Percentiles rank a stretch among this genome's conserved stretches.
These are phyloP conservation scores for Dolomedes plantarius DNA, from an alignment of 2,888 invertebrate species.

Conservation along the genomic window DNA sequence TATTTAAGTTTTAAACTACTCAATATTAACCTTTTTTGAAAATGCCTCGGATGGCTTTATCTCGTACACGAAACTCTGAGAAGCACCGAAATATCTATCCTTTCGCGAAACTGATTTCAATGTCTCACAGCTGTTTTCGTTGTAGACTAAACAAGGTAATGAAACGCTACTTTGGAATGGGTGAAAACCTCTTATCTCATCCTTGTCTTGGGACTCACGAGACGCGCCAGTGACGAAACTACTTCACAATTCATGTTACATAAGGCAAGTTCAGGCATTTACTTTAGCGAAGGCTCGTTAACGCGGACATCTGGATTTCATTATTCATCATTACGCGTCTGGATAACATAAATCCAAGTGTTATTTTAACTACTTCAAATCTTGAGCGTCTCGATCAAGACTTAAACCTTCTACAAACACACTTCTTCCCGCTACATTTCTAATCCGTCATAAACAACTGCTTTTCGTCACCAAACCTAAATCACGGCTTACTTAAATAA, in stretches of 20 bases:
- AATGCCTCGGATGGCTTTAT: no score
- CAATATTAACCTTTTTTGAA: no score
- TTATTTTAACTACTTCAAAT: no score
- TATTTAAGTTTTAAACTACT: no score
- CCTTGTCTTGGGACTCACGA: not conserved
- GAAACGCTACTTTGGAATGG: no score
- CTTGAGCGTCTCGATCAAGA: not conserved
- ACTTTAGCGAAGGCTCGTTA: not conserved
- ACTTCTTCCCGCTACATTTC: not conserved
- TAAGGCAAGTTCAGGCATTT: no score
- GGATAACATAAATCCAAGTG: not conserved
- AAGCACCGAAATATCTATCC: no score
- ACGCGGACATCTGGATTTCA: not conserved
- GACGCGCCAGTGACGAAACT: not conserved
- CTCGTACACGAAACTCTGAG: no score
- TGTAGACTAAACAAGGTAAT: not conserved
- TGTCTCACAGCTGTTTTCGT: not conserved
- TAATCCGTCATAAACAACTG: not conserved
- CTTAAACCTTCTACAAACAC: not conserved
- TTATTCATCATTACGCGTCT: not conserved
- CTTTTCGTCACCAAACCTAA: not conserved
- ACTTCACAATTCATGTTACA: not conserved
- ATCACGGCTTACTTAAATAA: no score
- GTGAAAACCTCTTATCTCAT: no score
- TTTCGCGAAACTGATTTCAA: no score